These are phyloP conservation scores for Leptinotarsa texana DNA, from an alignment of 1,140 invertebrate genomes.

Conservation along the genomic window DNA sequence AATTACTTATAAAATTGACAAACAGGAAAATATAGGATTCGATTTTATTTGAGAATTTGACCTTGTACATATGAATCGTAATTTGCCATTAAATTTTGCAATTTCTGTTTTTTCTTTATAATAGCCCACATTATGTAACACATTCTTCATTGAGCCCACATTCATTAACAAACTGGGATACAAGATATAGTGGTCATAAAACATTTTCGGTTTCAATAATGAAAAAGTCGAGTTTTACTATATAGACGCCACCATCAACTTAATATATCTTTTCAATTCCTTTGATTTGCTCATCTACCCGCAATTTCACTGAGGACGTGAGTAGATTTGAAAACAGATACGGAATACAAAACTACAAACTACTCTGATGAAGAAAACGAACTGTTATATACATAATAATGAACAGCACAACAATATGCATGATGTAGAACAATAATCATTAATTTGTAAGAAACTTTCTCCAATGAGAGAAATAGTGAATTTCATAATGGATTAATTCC, in stretches of 20 bases:
- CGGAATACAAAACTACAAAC: not conserved
- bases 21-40: too few species aligned
- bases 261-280: too few species aligned
- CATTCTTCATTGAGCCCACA: not conserved
- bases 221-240: too few species aligned
- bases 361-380: not conserved
- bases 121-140: not conserved
- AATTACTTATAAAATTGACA: too few species aligned
- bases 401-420: constrained; percentile 5
- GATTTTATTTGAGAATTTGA: too few species aligned
- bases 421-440: constrained; percentile 5
- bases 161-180: not conserved
- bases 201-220: too few species aligned
- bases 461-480: constrained; percentile 3
- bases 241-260: too few species aligned
- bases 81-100: too few species aligned
- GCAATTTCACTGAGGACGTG: too few species aligned
- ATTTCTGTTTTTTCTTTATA: not conserved
- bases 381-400: not conserved
- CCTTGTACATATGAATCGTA: too few species aligned
- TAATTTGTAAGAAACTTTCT: constrained; percentile 2
- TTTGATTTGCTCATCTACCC: too few species aligned
- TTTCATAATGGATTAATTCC: not conserved
- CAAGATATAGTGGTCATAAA: not conserved
- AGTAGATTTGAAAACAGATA: not conserved